Evolutionary conservation across 2,888 invertebrate genomes (phyloP).

Genomic region (Desoria tigrina): DNA sequence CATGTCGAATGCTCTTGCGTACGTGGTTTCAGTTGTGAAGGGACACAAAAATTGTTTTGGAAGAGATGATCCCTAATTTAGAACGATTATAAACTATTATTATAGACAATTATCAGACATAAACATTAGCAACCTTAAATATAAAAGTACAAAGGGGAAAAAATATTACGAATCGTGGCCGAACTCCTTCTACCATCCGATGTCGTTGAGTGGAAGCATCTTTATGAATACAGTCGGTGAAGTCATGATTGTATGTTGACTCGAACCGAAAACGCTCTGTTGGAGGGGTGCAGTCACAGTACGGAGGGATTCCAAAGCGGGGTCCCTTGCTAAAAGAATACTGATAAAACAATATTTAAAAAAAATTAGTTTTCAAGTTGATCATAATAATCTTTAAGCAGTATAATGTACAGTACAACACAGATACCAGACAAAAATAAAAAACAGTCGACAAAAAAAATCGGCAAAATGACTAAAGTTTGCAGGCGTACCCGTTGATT

Average conservation of each 20-base stretch:
- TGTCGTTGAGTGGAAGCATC: conserved; percentile 34
- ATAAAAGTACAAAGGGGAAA: too few relatives aligned
- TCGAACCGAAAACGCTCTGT: conserved; percentile 51
- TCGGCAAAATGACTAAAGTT: too few relatives aligned
- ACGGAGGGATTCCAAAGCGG: conserved; percentile 40
- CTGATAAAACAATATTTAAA: conserved; percentile 27
- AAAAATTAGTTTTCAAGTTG: too few relatives aligned
- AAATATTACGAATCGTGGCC: too few relatives aligned
- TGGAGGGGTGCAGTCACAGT: conserved; percentile 44
- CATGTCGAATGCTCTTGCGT: conserved; percentile 49
- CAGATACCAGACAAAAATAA: too few relatives aligned
- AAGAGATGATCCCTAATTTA: conserved; percentile 33
- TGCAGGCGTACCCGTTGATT: conserved; percentile 30
- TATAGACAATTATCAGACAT: too few relatives aligned
- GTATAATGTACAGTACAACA: not conserved
- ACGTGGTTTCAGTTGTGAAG: conserved; percentile 51
- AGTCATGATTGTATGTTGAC: conserved; percentile 50
- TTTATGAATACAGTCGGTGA: conserved; percentile 34
- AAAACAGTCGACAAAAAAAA: too few relatives aligned
- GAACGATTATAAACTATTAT: conserved; percentile 5
- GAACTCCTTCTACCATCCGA: conserved; percentile 45
- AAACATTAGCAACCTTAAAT: not conserved
- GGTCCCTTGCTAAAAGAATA: conserved; percentile 46
- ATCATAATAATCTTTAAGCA: not conserved
- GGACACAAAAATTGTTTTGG: conserved; percentile 50